A percentile compares a stretch with the other conserved stretches of the same genome.
phyloP scores from a whole-genome alignment of 2,113 vertebrate genomes.

The Pteropus alecto region DNA sequence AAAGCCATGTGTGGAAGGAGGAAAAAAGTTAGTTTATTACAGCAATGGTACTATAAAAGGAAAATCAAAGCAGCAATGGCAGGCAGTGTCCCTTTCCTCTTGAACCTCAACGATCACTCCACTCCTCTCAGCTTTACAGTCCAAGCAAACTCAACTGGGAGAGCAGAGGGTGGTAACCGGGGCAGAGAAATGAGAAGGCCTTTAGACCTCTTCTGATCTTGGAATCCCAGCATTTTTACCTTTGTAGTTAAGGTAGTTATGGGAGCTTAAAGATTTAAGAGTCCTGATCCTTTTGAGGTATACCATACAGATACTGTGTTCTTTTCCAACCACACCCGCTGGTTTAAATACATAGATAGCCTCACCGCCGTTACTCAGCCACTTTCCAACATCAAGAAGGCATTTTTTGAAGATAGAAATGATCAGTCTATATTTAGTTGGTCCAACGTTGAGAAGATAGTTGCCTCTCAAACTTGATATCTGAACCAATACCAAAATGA shows the following conservation, averaged over 20 bases:
- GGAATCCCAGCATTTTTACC: slow-evolving; percentile 83
- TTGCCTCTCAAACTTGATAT: slow-evolving; percentile 89
- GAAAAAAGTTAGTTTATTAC: slow-evolving; percentile 56
- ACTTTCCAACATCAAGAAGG: slow-evolving; percentile 86
- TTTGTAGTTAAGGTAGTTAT: slow-evolving; percentile 53
- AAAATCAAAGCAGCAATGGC: background rate
- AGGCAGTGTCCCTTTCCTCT: background rate
- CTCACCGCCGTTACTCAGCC: slow-evolving; percentile 87
- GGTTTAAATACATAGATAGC: slow-evolving; percentile 87
- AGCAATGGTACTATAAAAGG: background rate
- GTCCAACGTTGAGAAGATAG: slow-evolving; percentile 90
- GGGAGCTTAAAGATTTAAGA: slow-evolving; percentile 71
- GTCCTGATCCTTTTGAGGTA: slow-evolving; percentile 71
- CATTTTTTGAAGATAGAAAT: slow-evolving; percentile 88
- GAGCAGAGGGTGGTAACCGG: slow-evolving; percentile 46
- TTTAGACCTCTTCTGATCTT: slow-evolving; percentile 79
- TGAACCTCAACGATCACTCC: background rate
- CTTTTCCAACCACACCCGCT: slow-evolving; percentile 88
- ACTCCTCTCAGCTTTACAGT: slow-evolving; percentile 82
- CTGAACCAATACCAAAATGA: slow-evolving; percentile 85
- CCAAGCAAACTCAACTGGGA: slow-evolving; percentile 77
- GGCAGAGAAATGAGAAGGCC: slow-evolving; percentile 83
- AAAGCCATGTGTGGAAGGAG: background rate
- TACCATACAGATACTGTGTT: slow-evolving; percentile 80
- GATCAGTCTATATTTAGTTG: slow-evolving; percentile 87